Conservation (phyloP, 2,113 vertebrate genomes). For the Hystrix brachyura region DNA sequence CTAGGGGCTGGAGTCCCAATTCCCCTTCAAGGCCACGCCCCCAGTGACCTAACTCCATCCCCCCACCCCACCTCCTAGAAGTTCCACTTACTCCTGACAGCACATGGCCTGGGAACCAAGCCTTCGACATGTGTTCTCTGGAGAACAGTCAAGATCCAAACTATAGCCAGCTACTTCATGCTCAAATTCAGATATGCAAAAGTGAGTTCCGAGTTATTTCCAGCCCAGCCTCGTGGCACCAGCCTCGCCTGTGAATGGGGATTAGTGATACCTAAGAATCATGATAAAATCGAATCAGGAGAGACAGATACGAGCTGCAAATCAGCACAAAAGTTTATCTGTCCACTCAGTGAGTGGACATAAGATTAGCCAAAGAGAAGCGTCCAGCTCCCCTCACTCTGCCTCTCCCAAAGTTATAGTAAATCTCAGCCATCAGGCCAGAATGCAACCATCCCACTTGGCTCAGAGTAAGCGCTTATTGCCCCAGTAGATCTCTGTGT, state of each 20-base stretch:
- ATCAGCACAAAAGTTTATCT: background rate
- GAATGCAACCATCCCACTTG: background rate
- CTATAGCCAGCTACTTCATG: background rate
- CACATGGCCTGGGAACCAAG: background rate
- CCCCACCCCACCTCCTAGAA: background rate
- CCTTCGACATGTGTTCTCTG: background rate
- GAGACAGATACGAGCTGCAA: background rate
- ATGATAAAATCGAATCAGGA: background rate
- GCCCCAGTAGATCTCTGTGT: constrained; percentile 43
- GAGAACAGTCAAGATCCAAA: background rate
- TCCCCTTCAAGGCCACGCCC: background rate
- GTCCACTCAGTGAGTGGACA: background rate
- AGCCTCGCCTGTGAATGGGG: background rate
- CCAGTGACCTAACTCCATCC: background rate
- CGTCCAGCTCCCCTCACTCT: background rate
- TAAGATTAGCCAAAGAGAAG: background rate
- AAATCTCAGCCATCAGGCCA: background rate
- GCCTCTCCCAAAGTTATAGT: background rate
- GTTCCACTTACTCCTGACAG: background rate
- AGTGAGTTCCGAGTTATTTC: background rate
- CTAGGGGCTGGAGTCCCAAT: background rate
- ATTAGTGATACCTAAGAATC: background rate
- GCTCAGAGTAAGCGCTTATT: constrained; percentile 36
- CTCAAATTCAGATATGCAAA: background rate
- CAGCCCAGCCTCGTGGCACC: background rate